These are phyloP conservation scores for Dilophus febrilis DNA, from an alignment of 2,888 invertebrate species.

Conservation along the genomic window DNA sequence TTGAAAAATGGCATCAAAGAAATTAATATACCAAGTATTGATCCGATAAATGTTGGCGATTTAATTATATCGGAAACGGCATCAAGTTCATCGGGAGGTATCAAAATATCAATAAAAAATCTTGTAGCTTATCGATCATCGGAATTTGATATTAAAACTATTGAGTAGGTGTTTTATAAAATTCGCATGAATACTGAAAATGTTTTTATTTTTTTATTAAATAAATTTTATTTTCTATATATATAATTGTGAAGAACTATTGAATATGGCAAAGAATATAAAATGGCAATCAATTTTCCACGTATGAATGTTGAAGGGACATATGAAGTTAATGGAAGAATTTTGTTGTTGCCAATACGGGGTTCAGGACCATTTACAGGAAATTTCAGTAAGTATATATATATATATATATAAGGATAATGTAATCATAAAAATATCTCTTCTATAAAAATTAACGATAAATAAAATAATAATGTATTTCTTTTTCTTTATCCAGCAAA, in stretches of 20 bases:
- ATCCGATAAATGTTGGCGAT: conserved; percentile 29
- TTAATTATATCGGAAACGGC: conserved; percentile 6
- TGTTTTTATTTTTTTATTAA: not conserved
- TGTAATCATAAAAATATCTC: not conserved
- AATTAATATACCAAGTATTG: conserved; percentile 39
- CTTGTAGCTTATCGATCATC: conserved; percentile 7
- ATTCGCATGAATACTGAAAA: not conserved
- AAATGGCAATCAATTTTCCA: conserved; percentile 32
- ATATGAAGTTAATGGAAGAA: conserved; percentile 35
- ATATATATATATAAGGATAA: not conserved
- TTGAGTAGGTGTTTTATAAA: conserved; percentile 3
- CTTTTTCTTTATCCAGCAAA: conserved; percentile 24
- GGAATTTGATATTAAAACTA: conserved; percentile 5
- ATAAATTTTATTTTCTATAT: not conserved
- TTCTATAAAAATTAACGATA: not conserved
- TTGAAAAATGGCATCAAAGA: conserved; percentile 18
- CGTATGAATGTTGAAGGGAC: conserved; percentile 32
- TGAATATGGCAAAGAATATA: conserved; percentile 23
- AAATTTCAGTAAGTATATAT: conserved; percentile 33
- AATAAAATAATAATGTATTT: conserved; percentile 6
- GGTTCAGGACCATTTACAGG: conserved; percentile 36
- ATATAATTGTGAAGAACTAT: conserved; percentile 19
- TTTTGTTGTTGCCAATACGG: conserved; percentile 34
- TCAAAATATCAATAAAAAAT: conserved; percentile 6
- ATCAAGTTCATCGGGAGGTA: conserved; percentile 4